Evolutionary conservation across 2,113 vertebrate species (phyloP), one percentile per base, ranked within the genome.

Genomic region (Archilochus colubris): DNA sequence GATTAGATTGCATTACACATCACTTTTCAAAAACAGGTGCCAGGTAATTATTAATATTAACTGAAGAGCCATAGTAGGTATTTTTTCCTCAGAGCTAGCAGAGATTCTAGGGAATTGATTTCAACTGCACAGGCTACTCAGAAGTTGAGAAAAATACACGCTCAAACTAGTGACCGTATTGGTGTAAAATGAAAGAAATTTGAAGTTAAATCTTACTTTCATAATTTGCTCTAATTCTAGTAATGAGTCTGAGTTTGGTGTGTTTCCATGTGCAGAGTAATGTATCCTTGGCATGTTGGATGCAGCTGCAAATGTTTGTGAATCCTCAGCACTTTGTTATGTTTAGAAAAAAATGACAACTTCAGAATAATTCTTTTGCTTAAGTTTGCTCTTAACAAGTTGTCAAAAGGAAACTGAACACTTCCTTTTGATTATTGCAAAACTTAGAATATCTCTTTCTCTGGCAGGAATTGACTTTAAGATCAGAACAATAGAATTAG

Each of bases 391-490:
- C 21, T 86, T 86, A 67, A 3, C 44, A 51, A 74, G 40, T 55
- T 50, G 51, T 70, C 12, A 36, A 55, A 72, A 87, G 64, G 22
- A 84, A 91, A 77, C 31, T 0, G 19, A 84, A 58, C 10, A 4
- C 57, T 91, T 73, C 24, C 44, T 67, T 91, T 89, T 64, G 36
- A 33, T 69, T 80, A 69, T 73, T 88, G 83, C 85, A 92, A 94
- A 95, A 97, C 93, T 96, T 48, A 96, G n/a, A 54, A 20, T 95
- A 13, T 96, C 55, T 96, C 40, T 98, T 91, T 97, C 91, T 96
- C 88, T 97, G 93, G n/a, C 97, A 99, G 99, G 99, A 93, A 99
- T 99, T 63, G 99, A 99, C 97, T 99, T 99, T 93, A 99, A 99
- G 98, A 99, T 99, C 98, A 97, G 99, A 97, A 99, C 99, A 63